A percentile compares a stretch with the other conserved stretches of the same genome.
Conservation (phyloP, 1,140 invertebrate species). For the Lithobius niger region DNA sequence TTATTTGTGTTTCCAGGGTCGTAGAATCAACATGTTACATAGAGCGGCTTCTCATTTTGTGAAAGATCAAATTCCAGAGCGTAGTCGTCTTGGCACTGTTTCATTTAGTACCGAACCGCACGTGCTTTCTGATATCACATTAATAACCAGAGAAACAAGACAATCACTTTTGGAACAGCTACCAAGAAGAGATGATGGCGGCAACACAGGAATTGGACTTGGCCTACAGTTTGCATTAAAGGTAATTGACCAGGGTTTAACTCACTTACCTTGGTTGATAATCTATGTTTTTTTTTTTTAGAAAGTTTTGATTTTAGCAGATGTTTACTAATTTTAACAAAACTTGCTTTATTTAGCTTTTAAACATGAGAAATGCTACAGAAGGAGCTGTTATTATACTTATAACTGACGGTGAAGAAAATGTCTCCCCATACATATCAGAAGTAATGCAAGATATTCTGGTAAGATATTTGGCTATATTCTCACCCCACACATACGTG, state of each 20-base stretch:
- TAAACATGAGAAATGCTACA: too few species aligned
- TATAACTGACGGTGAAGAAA: constrained; percentile 23
- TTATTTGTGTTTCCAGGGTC: constrained; percentile 12
- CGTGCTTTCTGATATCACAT: constrained; percentile 13
- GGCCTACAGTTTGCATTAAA: constrained; percentile 13
- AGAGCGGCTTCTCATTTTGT: constrained; percentile 15
- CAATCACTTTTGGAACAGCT: constrained; percentile 4
- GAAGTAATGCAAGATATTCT: constrained; percentile 14
- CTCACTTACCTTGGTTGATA: background rate
- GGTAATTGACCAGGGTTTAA: constrained; percentile 7
- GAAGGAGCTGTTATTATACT: constrained; percentile 14
- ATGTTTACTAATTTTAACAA: too few species aligned
- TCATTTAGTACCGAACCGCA: constrained; percentile 16
- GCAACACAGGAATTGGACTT: constrained; percentile 18
- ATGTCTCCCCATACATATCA: constrained; percentile 17
- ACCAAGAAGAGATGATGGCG: constrained; percentile 16
- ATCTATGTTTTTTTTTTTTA: too few species aligned
- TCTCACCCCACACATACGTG: too few species aligned
- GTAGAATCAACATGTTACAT: constrained; percentile 17
- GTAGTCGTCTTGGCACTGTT: constrained; percentile 14
- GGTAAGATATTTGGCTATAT: too few species aligned
- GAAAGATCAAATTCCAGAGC: constrained; percentile 15
- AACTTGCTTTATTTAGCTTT: too few species aligned
- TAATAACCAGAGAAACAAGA: constrained; percentile 13
- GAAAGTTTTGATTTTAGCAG: too few species aligned